phyloP scores from a whole-genome alignment of 2,888 invertebrate species.

The Scaeva pyrastri region DNA sequence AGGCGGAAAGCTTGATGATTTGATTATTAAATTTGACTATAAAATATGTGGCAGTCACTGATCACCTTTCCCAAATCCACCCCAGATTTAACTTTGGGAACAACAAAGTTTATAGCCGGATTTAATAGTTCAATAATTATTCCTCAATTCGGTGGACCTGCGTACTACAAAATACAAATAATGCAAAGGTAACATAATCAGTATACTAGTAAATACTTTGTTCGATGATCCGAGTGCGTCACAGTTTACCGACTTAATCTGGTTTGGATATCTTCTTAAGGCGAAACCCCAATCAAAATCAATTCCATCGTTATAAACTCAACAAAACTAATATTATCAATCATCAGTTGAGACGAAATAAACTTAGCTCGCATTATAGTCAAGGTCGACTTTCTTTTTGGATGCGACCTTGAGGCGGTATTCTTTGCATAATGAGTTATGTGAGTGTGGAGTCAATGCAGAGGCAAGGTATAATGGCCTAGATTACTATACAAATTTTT shows the following conservation, averaged over 20 bases:
- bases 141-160: too few species aligned
- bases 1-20: too few species aligned
- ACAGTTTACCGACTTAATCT: not conserved
- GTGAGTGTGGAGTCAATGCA: conserved; percentile 51
- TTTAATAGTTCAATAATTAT: too few species aligned
- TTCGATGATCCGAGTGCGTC: not conserved
- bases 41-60: too few species aligned
- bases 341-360: not conserved
- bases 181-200: too few species aligned
- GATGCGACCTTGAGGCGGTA: conserved; percentile 68
- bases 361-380: conserved; percentile 31
- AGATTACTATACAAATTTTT: conserved; percentile 42
- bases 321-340: conserved; percentile 3
- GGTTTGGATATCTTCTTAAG: not conserved
- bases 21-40: too few species aligned
- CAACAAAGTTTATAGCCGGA: too few species aligned
- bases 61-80: too few species aligned
- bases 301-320: conserved; percentile 3
- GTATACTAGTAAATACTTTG: too few species aligned
- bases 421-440: conserved; percentile 70
- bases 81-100: too few species aligned
- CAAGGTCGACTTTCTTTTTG: conserved; percentile 74
- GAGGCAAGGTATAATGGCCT: conserved; percentile 56
- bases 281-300: not conserved
- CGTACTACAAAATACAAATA: too few species aligned